phyloP scores from a whole-genome alignment of 2,888 invertebrate genomes.

The Tetragnatha montana region DNA sequence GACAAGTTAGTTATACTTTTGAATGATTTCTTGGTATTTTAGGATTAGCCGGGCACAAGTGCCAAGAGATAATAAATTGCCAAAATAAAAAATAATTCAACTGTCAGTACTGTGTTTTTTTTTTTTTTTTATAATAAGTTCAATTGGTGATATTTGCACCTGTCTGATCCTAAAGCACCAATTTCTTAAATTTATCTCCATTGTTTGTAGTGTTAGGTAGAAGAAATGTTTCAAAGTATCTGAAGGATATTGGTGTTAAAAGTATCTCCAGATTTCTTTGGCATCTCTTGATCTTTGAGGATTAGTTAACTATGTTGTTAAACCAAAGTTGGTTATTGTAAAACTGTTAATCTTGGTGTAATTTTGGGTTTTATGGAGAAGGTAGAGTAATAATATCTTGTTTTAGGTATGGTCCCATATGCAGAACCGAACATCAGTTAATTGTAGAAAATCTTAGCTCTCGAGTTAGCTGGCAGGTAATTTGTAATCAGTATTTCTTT shows the following conservation, averaged over 20 bases:
- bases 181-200: no score
- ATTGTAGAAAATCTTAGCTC: slow-evolving; percentile 98
- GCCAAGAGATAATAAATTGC: no score
- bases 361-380: neutral
- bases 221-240: no score
- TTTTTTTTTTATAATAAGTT: no score
- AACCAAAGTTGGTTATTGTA: neutral
- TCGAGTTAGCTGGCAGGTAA: slow-evolving; percentile 99
- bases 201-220: no score
- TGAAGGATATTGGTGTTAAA: neutral
- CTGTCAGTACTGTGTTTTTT: no score
- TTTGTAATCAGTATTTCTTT: slow-evolving; percentile 73
- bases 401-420: slow-evolving; percentile 88
- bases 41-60: no score
- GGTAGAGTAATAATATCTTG: neutral
- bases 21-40: no score
- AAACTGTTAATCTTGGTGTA: neutral
- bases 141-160: no score
- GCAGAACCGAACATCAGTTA: slow-evolving; percentile 96
- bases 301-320: neutral
- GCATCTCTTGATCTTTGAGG: neutral
- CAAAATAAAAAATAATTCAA: no score
- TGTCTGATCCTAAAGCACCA: no score
- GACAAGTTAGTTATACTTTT: slow-evolving; percentile 52
- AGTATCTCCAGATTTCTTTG: neutral